These are phyloP conservation scores for Sylvia atricapilla DNA, from an alignment of 2,113 vertebrate species.

Conservation along the genomic window DNA sequence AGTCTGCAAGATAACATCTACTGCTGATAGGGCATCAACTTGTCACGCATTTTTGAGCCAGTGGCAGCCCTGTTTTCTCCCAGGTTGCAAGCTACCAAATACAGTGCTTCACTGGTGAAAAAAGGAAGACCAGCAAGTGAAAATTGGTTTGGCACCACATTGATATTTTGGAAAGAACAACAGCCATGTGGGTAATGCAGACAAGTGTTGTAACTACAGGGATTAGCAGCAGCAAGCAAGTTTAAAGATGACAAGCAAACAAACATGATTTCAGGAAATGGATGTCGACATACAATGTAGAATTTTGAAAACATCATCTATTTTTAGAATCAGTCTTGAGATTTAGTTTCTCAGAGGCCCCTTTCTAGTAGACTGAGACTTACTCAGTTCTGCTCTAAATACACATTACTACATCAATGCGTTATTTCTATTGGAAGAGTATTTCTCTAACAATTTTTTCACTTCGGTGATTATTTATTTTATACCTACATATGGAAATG, in stretches of 20 bases:
- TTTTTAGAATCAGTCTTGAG: neutral
- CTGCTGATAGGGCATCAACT: neutral
- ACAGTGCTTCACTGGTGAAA: neutral
- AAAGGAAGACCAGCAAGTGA: neutral
- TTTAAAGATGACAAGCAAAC: neutral
- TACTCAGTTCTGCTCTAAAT: neutral
- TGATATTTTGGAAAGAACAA: neutral
- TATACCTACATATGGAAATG: neutral
- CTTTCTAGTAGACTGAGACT: neutral
- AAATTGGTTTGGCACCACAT: neutral
- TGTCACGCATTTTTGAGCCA: neutral
- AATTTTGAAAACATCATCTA: neutral
- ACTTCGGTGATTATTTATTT: neutral
- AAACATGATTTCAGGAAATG: neutral
- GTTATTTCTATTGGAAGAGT: neutral
- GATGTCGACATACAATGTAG: neutral
- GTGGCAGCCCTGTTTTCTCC: neutral
- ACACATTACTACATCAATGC: neutral
- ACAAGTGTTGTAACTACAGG: neutral
- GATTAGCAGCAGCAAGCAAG: neutral
- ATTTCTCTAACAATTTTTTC: neutral
- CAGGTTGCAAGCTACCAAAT: neutral
- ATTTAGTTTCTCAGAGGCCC: neutral
- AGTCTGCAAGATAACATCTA: neutral
- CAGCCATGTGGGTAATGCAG: neutral